These are phyloP conservation scores for Cotesia typhae DNA, from an alignment of 1,140 invertebrate species.

Conservation along the genomic window DNA sequence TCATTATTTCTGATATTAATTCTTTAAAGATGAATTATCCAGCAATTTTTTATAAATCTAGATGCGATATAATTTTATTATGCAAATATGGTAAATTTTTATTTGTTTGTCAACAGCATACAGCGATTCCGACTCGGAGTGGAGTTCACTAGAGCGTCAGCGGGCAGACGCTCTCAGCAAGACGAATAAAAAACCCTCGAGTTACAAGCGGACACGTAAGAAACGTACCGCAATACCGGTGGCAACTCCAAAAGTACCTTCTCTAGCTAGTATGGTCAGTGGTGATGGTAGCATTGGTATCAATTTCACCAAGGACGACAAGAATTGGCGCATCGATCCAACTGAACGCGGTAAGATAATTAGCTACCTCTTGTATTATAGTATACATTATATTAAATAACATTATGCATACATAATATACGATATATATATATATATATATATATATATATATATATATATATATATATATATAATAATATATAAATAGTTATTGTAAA, in stretches of 20 bases:
- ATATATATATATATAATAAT: conserved; percentile 8
- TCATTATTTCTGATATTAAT: conserved; percentile 25
- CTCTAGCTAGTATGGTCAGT: conserved; percentile 57
- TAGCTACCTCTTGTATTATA: background rate
- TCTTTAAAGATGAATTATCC: conserved; percentile 28
- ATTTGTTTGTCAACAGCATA: conserved; percentile 68
- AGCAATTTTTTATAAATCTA: conserved; percentile 4
- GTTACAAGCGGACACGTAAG: conserved; percentile 82
- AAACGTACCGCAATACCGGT: conserved; percentile 83
- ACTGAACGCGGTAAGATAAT: conserved; percentile 55
- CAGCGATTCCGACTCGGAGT: conserved; percentile 88
- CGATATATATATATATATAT: conserved; percentile 6
- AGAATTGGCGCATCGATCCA: conserved; percentile 59
- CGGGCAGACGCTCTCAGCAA: conserved; percentile 73
- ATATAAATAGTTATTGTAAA: too few species aligned
- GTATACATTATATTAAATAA: too few species aligned
- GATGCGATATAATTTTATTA: too few species aligned
- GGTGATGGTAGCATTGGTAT: conserved; percentile 56
- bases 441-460: conserved; percentile 21
- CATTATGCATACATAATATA: conserved; percentile 2
- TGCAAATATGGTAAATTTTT: conserved; percentile 32
- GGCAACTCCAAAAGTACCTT: conserved; percentile 83
- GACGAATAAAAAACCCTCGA: conserved; percentile 75
- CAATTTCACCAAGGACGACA: conserved; percentile 63
- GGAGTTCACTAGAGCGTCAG: conserved; percentile 80